Evolutionary conservation across 2,888 invertebrate species (phyloP).

Genomic region (Thymelicus acteon): DNA sequence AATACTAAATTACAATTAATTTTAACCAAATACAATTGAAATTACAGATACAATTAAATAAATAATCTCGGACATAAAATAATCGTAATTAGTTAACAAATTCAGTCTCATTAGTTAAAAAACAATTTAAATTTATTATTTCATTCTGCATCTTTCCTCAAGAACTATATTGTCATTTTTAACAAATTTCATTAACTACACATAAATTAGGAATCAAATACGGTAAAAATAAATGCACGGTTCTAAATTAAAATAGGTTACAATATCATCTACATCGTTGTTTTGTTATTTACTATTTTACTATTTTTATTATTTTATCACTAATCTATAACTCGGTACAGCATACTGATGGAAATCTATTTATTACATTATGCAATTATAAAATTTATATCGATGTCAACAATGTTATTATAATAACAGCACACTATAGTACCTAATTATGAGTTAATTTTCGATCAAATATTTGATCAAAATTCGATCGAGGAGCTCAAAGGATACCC

Average conservation of each 20-base stretch:
- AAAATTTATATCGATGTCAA: background rate
- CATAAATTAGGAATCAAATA: constrained; percentile 40
- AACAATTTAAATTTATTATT: constrained; percentile 59
- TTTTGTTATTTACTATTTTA: constrained; percentile 37
- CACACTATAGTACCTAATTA: too few relatives aligned
- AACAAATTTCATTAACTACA: constrained; percentile 29
- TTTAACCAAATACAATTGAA: constrained; percentile 49
- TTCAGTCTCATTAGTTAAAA: constrained; percentile 82
- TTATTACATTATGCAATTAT: too few relatives aligned
- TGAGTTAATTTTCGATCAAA: background rate
- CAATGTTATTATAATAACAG: background rate
- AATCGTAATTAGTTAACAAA: constrained; percentile 73
- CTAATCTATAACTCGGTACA: constrained; percentile 43
- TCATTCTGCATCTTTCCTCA: constrained; percentile 68
- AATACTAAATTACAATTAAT: constrained; percentile 45
- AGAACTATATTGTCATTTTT: constrained; percentile 53
- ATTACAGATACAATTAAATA: constrained; percentile 60
- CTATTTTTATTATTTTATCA: constrained; percentile 48
- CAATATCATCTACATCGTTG: constrained; percentile 33
- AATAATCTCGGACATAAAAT: constrained; percentile 71
- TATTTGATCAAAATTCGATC: background rate
- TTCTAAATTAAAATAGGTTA: constrained; percentile 45
- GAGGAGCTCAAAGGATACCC: background rate
- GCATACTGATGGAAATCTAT: too few relatives aligned
- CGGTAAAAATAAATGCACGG: constrained; percentile 61